Percentiles rank a stretch among this genome's conserved stretches.
phyloP scores from a whole-genome alignment of 2,113 vertebrate genomes.

The Calyptomena viridis region DNA sequence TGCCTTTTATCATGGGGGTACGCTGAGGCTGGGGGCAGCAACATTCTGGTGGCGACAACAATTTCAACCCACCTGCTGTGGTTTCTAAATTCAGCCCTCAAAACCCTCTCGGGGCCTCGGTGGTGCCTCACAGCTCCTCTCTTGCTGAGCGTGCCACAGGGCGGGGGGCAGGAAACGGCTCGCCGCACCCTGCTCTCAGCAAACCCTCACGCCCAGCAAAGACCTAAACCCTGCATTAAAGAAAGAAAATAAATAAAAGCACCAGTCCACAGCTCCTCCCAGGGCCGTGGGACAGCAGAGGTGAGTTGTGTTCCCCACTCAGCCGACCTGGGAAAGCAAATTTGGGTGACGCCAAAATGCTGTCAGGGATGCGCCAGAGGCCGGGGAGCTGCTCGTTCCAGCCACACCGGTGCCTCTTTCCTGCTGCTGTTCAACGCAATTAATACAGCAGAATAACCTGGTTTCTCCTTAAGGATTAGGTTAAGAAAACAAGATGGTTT shows the following conservation, averaged over 20 bases:
- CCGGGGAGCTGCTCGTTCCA: background rate
- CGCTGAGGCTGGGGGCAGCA: background rate
- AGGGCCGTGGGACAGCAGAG: background rate
- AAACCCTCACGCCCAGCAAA: background rate
- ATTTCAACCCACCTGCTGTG: background rate
- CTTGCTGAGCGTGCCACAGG: background rate
- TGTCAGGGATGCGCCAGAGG: background rate
- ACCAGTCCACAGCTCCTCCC: background rate
- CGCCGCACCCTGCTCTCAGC: background rate
- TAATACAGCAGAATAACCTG: background rate
- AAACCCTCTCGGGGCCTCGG: background rate
- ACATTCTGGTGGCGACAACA: accelerated
- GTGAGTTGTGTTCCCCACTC: background rate
- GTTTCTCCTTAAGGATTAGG: slow-evolving; percentile 8
- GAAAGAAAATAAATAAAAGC: background rate
- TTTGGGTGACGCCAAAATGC: accelerated
- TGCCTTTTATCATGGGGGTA: background rate
- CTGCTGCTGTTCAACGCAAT: background rate
- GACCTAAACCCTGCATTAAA: background rate
- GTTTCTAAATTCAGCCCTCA: background rate
- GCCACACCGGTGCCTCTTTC: accelerated
- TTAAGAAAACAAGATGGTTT: slow-evolving; percentile 19
- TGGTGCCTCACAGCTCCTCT: background rate
- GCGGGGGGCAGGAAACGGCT: slow-evolving; percentile 41
- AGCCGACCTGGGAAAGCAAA: background rate